Evolutionary conservation across 2,113 vertebrate genomes (phyloP).

Genomic region (Pterocles burchelli): DNA sequence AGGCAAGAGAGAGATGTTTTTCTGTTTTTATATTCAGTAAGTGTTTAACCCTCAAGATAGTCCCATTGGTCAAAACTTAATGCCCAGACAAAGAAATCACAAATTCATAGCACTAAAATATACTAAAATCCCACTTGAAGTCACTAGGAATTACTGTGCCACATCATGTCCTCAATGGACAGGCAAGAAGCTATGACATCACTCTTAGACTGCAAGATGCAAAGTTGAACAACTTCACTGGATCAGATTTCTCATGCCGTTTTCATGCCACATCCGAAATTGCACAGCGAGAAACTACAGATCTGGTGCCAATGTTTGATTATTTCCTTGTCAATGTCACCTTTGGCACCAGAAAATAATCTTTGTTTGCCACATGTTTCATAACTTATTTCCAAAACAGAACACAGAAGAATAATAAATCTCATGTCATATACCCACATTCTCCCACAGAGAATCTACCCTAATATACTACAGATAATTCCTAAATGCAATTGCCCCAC

Average conservation of each 20-base stretch:
- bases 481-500: background rate
- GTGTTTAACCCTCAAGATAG: background rate
- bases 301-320: background rate
- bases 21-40: background rate
- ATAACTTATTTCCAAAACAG: background rate
- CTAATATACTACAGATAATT: background rate
- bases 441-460: background rate
- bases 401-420: background rate
- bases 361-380: background rate
- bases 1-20: background rate
- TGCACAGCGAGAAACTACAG: background rate
- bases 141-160: background rate
- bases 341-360: background rate
- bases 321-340: background rate
- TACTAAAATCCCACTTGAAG: background rate
- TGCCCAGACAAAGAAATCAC: background rate
- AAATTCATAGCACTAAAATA: background rate
- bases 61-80: background rate
- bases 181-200: background rate
- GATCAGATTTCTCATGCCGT: background rate
- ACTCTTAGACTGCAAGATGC: background rate
- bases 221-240: background rate
- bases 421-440: background rate
- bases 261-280: rapidly evolving
- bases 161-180: background rate